These are phyloP conservation scores for Muntiacus muntjak DNA, from an alignment of 2,113 vertebrate species.

Conservation along the genomic window DNA sequence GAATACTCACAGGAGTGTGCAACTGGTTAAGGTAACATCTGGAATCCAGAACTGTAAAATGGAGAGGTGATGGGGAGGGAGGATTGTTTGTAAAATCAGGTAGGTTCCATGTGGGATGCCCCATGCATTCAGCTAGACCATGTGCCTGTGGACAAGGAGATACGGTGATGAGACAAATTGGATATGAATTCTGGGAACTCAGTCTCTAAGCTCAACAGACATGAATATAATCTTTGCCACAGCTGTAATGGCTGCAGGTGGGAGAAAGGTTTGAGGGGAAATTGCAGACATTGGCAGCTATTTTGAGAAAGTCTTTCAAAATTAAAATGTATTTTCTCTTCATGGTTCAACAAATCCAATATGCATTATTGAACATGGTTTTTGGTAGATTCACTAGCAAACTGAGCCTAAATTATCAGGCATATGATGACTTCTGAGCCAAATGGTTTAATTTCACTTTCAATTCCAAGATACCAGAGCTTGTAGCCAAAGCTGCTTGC, in stretches of 20 bases:
- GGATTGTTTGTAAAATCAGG: background rate
- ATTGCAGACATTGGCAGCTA: background rate
- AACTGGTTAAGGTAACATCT: background rate
- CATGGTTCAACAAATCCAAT: background rate
- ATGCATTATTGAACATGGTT: background rate
- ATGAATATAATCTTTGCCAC: background rate
- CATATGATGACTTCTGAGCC: background rate
- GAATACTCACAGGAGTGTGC: background rate
- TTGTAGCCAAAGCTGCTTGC: background rate
- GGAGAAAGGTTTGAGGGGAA: background rate
- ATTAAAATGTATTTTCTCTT: background rate
- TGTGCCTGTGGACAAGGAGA: background rate
- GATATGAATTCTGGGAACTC: background rate
- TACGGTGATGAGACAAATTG: background rate
- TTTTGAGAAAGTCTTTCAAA: conserved; percentile 7
- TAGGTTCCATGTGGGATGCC: background rate
- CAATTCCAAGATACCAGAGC: background rate
- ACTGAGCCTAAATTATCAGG: background rate
- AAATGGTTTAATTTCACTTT: background rate
- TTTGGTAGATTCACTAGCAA: background rate
- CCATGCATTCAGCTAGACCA: background rate
- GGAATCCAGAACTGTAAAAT: background rate
- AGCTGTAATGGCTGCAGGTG: background rate
- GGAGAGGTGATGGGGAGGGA: fast-evolving
- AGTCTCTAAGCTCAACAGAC: background rate